Evolutionary conservation across 2,113 vertebrate genomes (phyloP).

Genomic region (Gallinago undulata): DNA sequence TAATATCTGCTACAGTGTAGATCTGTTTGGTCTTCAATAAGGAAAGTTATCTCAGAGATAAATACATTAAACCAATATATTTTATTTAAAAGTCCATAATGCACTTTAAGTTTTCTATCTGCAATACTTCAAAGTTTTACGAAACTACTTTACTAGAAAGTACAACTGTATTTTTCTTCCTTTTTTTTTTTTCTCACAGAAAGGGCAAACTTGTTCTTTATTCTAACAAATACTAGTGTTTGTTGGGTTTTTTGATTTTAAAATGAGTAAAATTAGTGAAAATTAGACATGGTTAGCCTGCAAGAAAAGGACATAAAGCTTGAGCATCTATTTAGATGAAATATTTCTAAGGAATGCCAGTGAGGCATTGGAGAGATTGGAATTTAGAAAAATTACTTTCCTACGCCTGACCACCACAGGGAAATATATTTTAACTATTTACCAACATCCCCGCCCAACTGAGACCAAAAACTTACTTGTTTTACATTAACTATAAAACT

Average conservation of each 20-base stretch:
- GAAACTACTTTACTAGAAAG: not conserved
- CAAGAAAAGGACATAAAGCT: not conserved
- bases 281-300: not conserved
- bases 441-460: rapidly evolving
- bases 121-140: not conserved
- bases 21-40: not conserved
- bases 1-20: not conserved
- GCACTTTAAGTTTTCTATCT: not conserved
- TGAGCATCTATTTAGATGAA: not conserved
- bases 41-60: not conserved
- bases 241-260: not conserved
- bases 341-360: not conserved
- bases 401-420: not conserved
- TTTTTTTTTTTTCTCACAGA: too few relatives aligned
- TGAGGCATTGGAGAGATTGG: not conserved
- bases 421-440: not conserved
- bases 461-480: not conserved
- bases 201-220: not conserved
- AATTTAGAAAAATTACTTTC: not conserved
- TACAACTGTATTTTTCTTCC: not conserved
- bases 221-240: not conserved
- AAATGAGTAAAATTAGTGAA: not conserved
- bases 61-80: not conserved
- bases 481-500: not conserved
- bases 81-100: not conserved